phyloP scores from a whole-genome alignment of 2,113 vertebrate species.

The Marmota monax region DNA sequence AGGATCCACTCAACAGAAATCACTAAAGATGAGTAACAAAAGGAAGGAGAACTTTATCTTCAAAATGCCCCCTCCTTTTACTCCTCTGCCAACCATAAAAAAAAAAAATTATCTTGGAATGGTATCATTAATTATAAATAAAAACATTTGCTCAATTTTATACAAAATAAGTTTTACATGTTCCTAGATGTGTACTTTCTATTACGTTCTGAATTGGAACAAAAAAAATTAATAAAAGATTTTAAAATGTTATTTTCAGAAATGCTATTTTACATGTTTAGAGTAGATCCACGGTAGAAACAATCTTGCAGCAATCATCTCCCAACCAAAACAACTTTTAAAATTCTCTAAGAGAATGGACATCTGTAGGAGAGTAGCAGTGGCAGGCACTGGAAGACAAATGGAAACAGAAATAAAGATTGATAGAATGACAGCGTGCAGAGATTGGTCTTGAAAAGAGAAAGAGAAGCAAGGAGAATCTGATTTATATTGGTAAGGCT shows the following conservation, averaged over 20 bases:
- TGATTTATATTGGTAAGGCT: background rate
- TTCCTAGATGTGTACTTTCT: background rate
- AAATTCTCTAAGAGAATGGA: background rate
- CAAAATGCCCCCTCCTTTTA: background rate
- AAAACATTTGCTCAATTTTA: background rate
- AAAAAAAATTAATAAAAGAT: background rate
- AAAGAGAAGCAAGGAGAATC: background rate
- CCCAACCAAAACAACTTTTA: constrained; percentile 7
- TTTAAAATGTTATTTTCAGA: background rate
- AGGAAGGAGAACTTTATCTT: background rate
- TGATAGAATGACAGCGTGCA: constrained; percentile 42
- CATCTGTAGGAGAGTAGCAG: background rate
- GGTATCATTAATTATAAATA: background rate
- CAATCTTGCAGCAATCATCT: background rate
- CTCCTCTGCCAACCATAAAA: background rate
- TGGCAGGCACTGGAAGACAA: background rate
- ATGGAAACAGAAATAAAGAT: constrained; percentile 52
- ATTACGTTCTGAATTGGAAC: background rate
- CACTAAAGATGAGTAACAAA: background rate
- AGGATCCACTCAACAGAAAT: background rate
- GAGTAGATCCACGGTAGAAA: background rate
- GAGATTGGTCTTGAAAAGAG: constrained; percentile 4
- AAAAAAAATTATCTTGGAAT: background rate
- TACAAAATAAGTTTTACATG: background rate
- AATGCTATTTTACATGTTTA: background rate